Percentiles rank a stretch among this genome's conserved stretches.
Evolutionary conservation across 2,113 vertebrate genomes (phyloP).

Genomic region (Otus sunia): DNA sequence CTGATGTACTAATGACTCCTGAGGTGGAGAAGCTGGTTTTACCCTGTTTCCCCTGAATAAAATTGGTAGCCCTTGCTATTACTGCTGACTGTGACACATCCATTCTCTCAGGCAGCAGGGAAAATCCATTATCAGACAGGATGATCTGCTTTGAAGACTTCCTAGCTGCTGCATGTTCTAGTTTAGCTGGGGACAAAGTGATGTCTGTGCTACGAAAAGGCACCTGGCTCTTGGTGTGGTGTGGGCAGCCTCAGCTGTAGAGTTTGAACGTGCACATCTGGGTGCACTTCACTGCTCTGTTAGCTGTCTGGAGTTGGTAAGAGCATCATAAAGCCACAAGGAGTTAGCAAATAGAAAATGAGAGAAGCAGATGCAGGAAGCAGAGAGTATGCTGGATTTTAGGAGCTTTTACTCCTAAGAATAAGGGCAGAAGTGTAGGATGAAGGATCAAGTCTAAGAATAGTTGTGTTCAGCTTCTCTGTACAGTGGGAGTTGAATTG

Average conservation of each 20-base stretch:
- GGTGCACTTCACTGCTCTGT: not conserved
- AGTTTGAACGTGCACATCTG: not conserved
- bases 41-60: not conserved
- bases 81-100: accelerated
- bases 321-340: not conserved
- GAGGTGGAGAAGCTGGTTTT: not conserved
- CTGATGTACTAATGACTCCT: not conserved
- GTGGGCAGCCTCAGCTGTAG: not conserved
- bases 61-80: not conserved
- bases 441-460: not conserved
- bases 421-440: not conserved
- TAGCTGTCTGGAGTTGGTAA: not conserved
- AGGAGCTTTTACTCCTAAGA: not conserved
- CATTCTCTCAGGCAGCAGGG: not conserved
- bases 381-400: not conserved
- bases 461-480: not conserved
- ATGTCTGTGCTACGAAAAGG: not conserved
- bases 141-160: not conserved
- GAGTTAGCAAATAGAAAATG: not conserved
- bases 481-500: not conserved
- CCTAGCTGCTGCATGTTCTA: not conserved
- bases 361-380: not conserved
- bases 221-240: not conserved
- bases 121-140: not conserved
- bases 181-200: not conserved